These are phyloP conservation scores for Troglohyphantes excavatus DNA, from an alignment of 2,888 invertebrate genomes.

Conservation along the genomic window DNA sequence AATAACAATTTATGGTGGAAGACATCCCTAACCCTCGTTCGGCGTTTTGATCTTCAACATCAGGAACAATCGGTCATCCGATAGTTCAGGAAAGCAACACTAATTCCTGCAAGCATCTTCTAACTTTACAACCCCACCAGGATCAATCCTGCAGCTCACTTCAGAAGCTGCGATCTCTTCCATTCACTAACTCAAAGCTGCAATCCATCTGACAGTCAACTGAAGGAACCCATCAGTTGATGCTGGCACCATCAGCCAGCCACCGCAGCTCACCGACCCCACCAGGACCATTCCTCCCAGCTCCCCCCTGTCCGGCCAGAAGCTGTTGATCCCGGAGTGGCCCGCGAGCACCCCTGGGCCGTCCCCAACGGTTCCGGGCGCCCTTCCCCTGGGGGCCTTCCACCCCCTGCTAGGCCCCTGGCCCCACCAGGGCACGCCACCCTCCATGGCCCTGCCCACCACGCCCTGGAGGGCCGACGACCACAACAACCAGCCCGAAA, in stretches of 20 bases:
- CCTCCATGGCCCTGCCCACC: constrained; percentile 66
- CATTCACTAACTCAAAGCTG: no score
- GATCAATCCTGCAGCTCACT: no score
- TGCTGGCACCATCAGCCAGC: background rate
- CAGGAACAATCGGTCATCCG: no score
- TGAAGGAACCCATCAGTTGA: background rate
- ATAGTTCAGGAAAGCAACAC: no score
- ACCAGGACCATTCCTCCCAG: constrained; percentile 19
- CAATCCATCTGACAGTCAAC: background rate
- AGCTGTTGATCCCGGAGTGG: constrained; percentile 79
- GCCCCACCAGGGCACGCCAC: constrained; percentile 42
- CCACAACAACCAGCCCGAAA: constrained; percentile 36
- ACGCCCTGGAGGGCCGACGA: constrained; percentile 61
- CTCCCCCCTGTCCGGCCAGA: constrained; percentile 65
- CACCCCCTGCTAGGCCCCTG: constrained; percentile 64
- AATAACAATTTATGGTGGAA: no score
- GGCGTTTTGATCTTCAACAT: no score
- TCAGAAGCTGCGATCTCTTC: no score
- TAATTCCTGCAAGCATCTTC: no score
- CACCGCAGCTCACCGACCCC: background rate
- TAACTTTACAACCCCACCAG: no score
- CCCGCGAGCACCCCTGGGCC: constrained; percentile 71
- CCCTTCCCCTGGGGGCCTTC: constrained; percentile 72
- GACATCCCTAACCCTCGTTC: no score
- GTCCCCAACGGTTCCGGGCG: constrained; percentile 75